A percentile compares a stretch with the other conserved stretches of the same genome.
phyloP scores from a whole-genome alignment of 2,888 invertebrate genomes.

The Alitta virens region DNA sequence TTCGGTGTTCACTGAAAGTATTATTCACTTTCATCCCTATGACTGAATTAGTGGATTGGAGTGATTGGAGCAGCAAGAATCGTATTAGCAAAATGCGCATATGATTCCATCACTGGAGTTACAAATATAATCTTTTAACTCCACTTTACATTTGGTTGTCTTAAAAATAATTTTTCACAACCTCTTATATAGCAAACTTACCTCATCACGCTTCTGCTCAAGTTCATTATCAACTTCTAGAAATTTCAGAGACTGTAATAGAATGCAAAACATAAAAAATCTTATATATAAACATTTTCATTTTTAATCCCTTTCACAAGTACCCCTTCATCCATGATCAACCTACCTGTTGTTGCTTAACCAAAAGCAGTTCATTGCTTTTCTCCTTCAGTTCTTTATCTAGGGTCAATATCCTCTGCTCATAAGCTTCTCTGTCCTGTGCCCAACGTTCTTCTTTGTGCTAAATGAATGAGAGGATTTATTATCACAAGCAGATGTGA shows the following conservation, averaged over 20 bases:
- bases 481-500: conserved; percentile 6
- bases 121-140: too few species aligned
- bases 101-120: too few species aligned
- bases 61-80: too few species aligned
- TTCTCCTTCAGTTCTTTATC: conserved; percentile 76
- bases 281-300: background rate
- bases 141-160: too few species aligned
- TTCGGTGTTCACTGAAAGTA: too few species aligned
- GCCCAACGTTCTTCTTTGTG: conserved; percentile 75
- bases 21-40: too few species aligned
- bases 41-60: too few species aligned
- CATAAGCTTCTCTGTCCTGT: conserved; percentile 74
- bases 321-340: background rate
- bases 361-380: conserved; percentile 74
- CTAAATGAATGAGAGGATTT: conserved; percentile 37
- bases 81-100: too few species aligned
- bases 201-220: conserved; percentile 76
- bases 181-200: conserved; percentile 33
- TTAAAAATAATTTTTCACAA: too few species aligned
- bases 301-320: background rate
- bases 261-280: background rate
- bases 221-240: conserved; percentile 74
- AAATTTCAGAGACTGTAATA: conserved; percentile 60
- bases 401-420: conserved; percentile 75
- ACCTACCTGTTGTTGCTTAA: conserved; percentile 68